Percentiles rank a stretch among this genome's conserved stretches.
Conservation (phyloP, 2,113 vertebrate genomes). For the Glareola pratincola region DNA sequence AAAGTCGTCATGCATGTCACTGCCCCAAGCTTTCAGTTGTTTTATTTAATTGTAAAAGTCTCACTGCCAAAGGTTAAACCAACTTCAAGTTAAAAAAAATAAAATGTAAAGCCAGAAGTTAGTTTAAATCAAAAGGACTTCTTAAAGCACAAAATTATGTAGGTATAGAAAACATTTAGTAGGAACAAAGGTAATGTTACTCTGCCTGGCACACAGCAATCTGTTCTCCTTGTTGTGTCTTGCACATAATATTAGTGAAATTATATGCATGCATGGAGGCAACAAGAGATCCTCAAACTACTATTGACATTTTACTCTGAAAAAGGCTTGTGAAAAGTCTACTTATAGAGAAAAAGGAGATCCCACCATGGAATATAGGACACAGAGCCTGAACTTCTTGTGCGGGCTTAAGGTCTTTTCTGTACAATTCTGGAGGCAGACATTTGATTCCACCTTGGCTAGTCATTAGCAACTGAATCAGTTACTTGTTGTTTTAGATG, state of each 20-base stretch:
- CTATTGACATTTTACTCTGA: background rate
- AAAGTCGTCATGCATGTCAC: slow-evolving; percentile 73
- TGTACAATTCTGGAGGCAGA: background rate
- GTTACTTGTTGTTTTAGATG: background rate
- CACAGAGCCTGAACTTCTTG: background rate
- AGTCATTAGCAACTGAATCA: background rate
- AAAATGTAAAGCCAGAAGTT: slow-evolving; percentile 1
- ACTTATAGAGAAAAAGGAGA: background rate
- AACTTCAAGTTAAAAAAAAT: background rate
- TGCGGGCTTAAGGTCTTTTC: background rate
- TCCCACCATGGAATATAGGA: background rate
- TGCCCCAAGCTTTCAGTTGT: slow-evolving; percentile 61
- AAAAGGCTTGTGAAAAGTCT: background rate
- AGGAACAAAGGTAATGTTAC: slow-evolving; percentile 49
- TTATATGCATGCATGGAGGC: slow-evolving; percentile 28
- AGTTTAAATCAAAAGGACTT: slow-evolving; percentile 37
- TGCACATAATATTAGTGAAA: slow-evolving; percentile 31
- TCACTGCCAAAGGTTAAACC: background rate
- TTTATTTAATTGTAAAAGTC: background rate
- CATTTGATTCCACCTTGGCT: background rate
- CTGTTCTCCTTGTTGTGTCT: background rate
- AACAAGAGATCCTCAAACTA: background rate
- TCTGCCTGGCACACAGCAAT: slow-evolving; percentile 31
- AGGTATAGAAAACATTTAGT: slow-evolving; percentile 52
- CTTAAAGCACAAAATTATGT: slow-evolving; percentile 18